These are phyloP conservation scores for Dryobotodes eremita DNA, from an alignment of 2,888 invertebrate genomes.

Conservation along the genomic window DNA sequence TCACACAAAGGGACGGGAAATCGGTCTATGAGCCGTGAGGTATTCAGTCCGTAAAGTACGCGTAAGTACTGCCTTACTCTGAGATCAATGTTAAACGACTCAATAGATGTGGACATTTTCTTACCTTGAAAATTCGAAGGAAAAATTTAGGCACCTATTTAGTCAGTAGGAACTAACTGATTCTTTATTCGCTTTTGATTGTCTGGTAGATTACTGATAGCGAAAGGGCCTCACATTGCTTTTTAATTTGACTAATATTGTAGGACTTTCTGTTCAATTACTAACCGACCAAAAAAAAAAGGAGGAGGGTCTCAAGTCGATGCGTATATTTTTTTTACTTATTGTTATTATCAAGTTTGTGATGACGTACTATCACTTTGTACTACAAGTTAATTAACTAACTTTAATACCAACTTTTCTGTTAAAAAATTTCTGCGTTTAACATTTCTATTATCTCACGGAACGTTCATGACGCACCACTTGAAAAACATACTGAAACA, in stretches of 20 bases:
- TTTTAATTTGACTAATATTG: neutral
- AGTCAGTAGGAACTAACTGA: neutral
- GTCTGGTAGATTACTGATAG: neutral
- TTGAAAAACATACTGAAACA: neutral
- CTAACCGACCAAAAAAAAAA: neutral
- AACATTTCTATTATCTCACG: neutral
- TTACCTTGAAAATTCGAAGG: neutral
- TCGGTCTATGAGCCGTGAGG: conserved; percentile 65
- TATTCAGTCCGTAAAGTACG: conserved; percentile 49
- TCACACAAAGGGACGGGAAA: conserved; percentile 63
- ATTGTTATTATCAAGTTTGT: neutral
- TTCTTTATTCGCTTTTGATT: neutral
- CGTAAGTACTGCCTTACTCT: conserved; percentile 46
- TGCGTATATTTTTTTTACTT: neutral
- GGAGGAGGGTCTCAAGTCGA: neutral
- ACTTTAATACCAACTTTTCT: neutral
- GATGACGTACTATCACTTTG: neutral
- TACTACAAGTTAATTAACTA: neutral
- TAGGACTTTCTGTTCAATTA: too few species aligned
- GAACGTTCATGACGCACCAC: neutral
- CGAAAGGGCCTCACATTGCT: neutral
- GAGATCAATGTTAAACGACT: conserved; percentile 52
- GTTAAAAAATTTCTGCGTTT: neutral
- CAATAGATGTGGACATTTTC: conserved; percentile 18
- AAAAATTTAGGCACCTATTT: neutral